phyloP scores from a whole-genome alignment of 2,113 vertebrate species.

The Proteles cristata region DNA sequence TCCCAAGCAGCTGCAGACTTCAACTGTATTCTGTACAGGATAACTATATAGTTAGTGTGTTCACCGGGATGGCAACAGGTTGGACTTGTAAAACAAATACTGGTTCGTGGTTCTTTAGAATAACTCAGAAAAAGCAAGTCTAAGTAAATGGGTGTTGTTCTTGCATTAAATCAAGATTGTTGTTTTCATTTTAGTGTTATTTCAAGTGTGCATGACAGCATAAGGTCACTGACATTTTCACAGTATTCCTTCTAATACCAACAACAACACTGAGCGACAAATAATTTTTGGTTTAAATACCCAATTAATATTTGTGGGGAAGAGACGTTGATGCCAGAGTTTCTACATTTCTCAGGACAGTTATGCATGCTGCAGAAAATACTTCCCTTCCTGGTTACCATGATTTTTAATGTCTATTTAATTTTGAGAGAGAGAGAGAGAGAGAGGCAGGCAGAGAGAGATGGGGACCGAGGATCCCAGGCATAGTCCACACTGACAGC shows the following conservation, averaged over 20 bases:
- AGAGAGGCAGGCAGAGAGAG: too few species aligned
- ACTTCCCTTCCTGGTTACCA: not conserved
- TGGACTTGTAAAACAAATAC: not conserved
- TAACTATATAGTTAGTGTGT: not conserved
- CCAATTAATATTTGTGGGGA: not conserved
- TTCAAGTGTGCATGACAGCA: not conserved
- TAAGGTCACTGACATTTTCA: not conserved
- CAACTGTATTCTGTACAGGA: not conserved
- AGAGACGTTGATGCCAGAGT: conserved; percentile 14
- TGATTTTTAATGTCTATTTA: not conserved
- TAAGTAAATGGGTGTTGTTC: conserved; percentile 32
- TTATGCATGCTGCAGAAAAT: not conserved
- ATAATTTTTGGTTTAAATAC: not conserved
- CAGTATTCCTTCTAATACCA: not conserved
- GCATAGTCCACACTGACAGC: too few species aligned
- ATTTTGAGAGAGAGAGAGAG: too few species aligned
- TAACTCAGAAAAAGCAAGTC: conserved; percentile 18
- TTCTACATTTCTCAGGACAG: not conserved
- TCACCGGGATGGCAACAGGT: not conserved
- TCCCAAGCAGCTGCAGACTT: not conserved
- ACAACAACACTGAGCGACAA: not conserved
- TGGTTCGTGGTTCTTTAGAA: not conserved
- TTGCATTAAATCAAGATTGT: not conserved
- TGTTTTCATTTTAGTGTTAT: not conserved
- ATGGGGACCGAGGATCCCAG: too few species aligned